A percentile compares a stretch with the other conserved stretches of the same genome.
These are phyloP conservation scores for Tragelaphus oryx DNA, from an alignment of 2,797 vertebrate species.

Conservation along the genomic window DNA sequence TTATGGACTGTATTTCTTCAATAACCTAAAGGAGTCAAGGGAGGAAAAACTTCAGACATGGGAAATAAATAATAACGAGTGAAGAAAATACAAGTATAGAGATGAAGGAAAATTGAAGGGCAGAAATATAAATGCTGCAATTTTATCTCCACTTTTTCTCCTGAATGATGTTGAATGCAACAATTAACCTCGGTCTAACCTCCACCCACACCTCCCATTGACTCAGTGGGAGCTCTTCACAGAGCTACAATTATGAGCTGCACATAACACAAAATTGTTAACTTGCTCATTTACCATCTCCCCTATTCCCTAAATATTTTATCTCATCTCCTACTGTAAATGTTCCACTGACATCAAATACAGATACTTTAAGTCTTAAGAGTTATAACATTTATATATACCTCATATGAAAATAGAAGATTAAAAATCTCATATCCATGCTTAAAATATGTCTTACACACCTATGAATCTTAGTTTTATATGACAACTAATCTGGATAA, in stretches of 20 bases:
- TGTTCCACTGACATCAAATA: neutral
- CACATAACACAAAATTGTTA: conserved; percentile 21
- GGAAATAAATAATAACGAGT: conserved; percentile 30
- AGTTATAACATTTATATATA: neutral
- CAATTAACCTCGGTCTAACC: conserved; percentile 62
- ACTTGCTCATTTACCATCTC: conserved; percentile 49
- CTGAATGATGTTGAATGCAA: conserved; percentile 55
- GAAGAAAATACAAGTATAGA: conserved; percentile 32
- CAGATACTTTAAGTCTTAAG: neutral
- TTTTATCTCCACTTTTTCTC: conserved; percentile 44
- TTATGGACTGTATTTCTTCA: neutral
- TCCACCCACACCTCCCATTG: conserved; percentile 50
- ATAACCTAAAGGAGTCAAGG: neutral
- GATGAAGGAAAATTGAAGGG: conserved; percentile 34
- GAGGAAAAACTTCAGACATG: neutral
- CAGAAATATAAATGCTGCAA: conserved; percentile 25
- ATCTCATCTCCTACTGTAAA: conserved; percentile 20
- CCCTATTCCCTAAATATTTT: conserved; percentile 49
- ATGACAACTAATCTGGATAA: neutral
- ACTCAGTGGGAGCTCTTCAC: conserved; percentile 22
- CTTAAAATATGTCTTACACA: neutral
- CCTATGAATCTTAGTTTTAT: neutral
- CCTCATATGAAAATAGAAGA: neutral
- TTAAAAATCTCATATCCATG: neutral
- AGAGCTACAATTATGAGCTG: conserved; percentile 24